Evolutionary conservation across 30 jellyfish, hydroid and myxozoan species (phyloP).

Genomic region (Mastigias papua): DNA sequence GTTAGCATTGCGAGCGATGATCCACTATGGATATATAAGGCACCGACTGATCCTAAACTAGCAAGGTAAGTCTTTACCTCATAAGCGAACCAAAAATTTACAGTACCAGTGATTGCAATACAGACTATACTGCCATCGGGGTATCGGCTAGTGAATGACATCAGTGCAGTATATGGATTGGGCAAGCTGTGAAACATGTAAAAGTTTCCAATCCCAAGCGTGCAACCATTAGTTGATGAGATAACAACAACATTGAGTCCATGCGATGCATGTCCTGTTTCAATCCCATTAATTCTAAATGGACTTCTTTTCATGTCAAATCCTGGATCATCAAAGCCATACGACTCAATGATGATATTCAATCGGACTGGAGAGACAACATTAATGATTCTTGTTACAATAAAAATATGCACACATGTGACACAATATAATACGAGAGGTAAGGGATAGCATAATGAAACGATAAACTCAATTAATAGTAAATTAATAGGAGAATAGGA

Average conservation of each 20-base stretch:
- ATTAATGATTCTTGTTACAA: too few relatives aligned
- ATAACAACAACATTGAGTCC: constrained; percentile 16
- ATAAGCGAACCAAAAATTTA: background rate
- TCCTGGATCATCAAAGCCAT: constrained; percentile 8
- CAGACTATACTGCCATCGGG: constrained; percentile 1
- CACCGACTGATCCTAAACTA: background rate
- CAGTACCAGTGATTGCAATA: background rate
- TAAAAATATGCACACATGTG: too few relatives aligned
- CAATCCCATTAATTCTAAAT: background rate
- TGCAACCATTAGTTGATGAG: background rate
- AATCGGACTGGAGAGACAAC: too few relatives aligned
- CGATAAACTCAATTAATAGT: too few relatives aligned
- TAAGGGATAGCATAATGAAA: too few relatives aligned
- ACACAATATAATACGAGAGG: too few relatives aligned
- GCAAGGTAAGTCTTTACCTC: constrained; percentile 1
- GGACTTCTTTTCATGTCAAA: background rate
- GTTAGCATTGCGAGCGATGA: constrained; percentile 4
- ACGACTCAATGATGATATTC: background rate
- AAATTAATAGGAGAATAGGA: too few relatives aligned
- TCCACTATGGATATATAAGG: background rate
- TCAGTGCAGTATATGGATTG: background rate
- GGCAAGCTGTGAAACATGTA: background rate
- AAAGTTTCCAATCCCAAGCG: background rate
- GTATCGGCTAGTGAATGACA: background rate
- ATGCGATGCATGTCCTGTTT: background rate